Conservation (phyloP, 2,888 invertebrate genomes). For the Nomada ferruginata region DNA sequence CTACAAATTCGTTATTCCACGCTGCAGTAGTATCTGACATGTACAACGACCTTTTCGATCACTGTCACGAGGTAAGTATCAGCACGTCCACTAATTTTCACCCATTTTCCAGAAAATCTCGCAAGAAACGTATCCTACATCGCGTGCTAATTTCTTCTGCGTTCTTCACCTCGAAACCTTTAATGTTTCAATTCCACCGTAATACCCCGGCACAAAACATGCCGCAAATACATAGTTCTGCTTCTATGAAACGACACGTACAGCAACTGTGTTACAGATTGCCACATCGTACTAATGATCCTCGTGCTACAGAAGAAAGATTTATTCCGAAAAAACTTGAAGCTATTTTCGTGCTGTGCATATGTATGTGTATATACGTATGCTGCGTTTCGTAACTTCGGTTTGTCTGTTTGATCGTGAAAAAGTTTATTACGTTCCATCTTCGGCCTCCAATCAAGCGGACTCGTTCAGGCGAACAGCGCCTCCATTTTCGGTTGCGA, state of each 20-base stretch:
- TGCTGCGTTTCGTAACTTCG: neutral
- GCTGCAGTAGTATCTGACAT: neutral
- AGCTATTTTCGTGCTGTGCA: neutral
- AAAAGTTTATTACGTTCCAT: constrained; percentile 5
- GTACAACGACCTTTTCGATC: neutral
- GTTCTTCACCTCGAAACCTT: neutral
- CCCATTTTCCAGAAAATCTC: no score
- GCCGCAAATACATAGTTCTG: no score
- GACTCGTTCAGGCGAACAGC: neutral
- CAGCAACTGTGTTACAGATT: no score
- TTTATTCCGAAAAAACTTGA: neutral
- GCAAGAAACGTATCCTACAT: neutral
- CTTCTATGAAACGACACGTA: no score
- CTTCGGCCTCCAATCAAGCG: neutral
- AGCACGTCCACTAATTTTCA: neutral
- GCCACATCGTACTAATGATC: no score
- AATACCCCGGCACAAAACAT: no score
- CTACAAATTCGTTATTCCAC: neutral
- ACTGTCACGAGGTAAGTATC: neutral
- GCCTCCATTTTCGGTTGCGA: constrained; percentile 6
- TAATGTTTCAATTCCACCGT: neutral
- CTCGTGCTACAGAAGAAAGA: no score
- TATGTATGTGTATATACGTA: no score
- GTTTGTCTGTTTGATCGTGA: neutral
- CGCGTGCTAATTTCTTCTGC: neutral